Evolutionary conservation across 2,888 invertebrate genomes (phyloP).

Genomic region (Scrobipalpa costella): DNA sequence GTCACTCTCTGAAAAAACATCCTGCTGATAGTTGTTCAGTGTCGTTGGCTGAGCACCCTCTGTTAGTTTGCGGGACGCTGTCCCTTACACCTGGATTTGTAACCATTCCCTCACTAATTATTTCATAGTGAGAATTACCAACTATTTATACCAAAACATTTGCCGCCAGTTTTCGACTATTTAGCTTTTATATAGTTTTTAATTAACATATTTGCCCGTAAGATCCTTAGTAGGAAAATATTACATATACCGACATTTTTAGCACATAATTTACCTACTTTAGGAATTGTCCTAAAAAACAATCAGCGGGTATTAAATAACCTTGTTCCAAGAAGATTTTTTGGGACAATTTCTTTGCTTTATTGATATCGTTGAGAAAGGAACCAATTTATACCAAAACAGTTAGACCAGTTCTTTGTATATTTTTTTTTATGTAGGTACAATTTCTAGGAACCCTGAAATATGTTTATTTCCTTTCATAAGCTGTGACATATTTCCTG

Average conservation of each 20-base stretch:
- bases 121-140: slow-evolving; percentile 48
- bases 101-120: slow-evolving; percentile 48
- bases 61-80: no score
- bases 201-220: neutral
- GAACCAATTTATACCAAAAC: slow-evolving; percentile 62
- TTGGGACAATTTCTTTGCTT: slow-evolving; percentile 27
- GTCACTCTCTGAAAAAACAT: no score
- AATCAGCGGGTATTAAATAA: neutral
- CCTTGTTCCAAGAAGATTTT: neutral
- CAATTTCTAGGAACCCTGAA: neutral
- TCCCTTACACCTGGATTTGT: slow-evolving; percentile 43
- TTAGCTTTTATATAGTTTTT: neutral
- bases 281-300: neutral
- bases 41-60: no score
- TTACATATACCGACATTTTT: neutral
- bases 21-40: no score
- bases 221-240: neutral
- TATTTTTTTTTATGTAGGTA: neutral
- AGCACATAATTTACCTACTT: no score
- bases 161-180: slow-evolving; percentile 57
- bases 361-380: slow-evolving; percentile 35
- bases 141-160: slow-evolving; percentile 57
- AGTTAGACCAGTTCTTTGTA: slow-evolving; percentile 59
- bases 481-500: no score
- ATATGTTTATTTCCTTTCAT: no score